Conservation (phyloP, 2,888 invertebrate species). For the Standfussiana lucernea region DNA sequence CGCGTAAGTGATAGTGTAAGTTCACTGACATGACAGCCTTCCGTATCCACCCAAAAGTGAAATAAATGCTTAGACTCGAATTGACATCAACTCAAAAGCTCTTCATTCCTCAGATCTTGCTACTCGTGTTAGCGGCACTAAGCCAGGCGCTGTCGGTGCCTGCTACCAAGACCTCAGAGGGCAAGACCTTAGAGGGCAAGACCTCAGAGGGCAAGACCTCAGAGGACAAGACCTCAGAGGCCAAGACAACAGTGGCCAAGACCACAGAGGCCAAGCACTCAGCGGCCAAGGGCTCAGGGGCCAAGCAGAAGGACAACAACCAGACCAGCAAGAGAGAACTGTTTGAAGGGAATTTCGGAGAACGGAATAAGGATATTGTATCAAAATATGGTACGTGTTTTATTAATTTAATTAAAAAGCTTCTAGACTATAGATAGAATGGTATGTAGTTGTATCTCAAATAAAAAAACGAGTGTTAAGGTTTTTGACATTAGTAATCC, state of each 20-base stretch:
- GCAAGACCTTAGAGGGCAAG: slow-evolving; percentile 32
- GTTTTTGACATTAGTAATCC: not conserved
- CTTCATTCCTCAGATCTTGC: slow-evolving; percentile 70
- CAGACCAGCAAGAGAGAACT: slow-evolving; percentile 78
- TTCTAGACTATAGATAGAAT: not conserved
- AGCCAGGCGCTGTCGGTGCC: slow-evolving; percentile 67
- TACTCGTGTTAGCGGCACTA: slow-evolving; percentile 76
- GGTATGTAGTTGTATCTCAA: not conserved
- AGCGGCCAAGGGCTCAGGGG: slow-evolving; percentile 40
- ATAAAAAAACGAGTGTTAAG: not conserved
- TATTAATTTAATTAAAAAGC: not conserved
- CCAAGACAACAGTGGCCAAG: slow-evolving; percentile 28
- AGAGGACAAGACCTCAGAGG: not conserved
- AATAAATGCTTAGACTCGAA: not conserved
- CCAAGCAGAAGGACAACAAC: slow-evolving; percentile 56
- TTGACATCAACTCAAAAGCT: not conserved
- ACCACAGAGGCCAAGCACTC: slow-evolving; percentile 42
- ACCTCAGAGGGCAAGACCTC: slow-evolving; percentile 42
- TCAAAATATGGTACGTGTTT: slow-evolving; percentile 51
- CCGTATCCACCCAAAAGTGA: not conserved
- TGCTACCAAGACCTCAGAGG: slow-evolving; percentile 56
- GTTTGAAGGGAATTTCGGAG: slow-evolving; percentile 75
- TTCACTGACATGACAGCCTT: no score
- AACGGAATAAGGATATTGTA: slow-evolving; percentile 23
- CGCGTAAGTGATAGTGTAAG: no score